phyloP scores from a whole-genome alignment of 2,888 invertebrate genomes.

The Drosophila ochracea region DNA sequence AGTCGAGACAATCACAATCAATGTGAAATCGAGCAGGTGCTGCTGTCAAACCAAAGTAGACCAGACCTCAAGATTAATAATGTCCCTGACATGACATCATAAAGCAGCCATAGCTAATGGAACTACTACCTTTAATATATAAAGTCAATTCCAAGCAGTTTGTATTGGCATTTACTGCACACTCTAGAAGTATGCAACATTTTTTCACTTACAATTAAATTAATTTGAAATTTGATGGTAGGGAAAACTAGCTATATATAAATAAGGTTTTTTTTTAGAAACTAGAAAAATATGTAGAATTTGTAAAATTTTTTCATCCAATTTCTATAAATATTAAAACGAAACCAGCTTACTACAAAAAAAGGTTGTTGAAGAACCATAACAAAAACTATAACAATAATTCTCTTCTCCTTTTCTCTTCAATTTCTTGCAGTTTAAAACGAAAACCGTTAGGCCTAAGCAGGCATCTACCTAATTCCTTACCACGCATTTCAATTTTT shows the following conservation, averaged over 20 bases:
- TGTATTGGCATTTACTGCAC: neutral
- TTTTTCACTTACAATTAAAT: neutral
- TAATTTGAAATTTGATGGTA: neutral
- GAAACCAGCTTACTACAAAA: too few relatives aligned
- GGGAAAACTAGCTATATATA: neutral
- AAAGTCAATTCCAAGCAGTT: neutral
- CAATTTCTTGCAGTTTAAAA: neutral
- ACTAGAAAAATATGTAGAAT: neutral
- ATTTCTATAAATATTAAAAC: neutral
- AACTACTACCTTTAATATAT: too few relatives aligned
- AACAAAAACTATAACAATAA: neutral
- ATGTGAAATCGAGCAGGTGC: conserved; percentile 28
- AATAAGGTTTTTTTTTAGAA: neutral
- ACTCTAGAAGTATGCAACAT: neutral
- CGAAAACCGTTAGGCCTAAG: neutral
- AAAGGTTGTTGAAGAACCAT: neutral
- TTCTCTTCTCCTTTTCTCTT: neutral
- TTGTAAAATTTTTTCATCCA: rapidly evolving
- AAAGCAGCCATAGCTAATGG: neutral
- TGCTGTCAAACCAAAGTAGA: neutral
- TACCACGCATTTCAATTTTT: neutral
- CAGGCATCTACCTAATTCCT: neutral
- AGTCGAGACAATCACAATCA: conserved; percentile 11
- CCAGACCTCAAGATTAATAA: conserved; percentile 6
- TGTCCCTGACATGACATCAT: conserved; percentile 16